Evolutionary conservation across 2,113 vertebrate species (phyloP).

Genomic region (Clarias magur): DNA sequence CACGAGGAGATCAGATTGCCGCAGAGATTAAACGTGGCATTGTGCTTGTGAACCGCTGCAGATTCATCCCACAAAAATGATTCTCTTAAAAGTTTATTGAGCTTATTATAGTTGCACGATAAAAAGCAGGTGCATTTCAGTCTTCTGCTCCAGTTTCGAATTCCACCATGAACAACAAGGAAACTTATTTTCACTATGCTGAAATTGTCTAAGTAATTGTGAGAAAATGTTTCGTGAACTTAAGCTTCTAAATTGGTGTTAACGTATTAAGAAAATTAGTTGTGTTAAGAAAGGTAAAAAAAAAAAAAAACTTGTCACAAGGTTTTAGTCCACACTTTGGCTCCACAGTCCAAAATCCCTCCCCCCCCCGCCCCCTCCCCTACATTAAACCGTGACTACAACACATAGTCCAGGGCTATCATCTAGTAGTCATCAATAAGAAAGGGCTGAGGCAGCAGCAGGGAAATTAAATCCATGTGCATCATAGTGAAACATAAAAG

Average conservation of each 20-base stretch:
- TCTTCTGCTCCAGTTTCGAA: background rate
- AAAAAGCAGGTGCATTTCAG: slow-evolving; percentile 13
- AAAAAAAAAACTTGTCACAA: background rate
- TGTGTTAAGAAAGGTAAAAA: background rate
- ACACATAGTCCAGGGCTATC: slow-evolving; percentile 29
- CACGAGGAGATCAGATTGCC: slow-evolving; percentile 38
- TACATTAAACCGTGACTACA: slow-evolving; percentile 15
- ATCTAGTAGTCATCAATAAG: slow-evolving; percentile 37
- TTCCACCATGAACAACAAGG: background rate
- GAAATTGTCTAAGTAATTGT: background rate
- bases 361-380: no score
- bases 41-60: slow-evolving; percentile 27
- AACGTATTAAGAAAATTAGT: background rate
- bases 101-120: background rate
- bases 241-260: background rate
- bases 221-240: background rate
- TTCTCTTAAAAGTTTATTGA: slow-evolving; percentile 8
- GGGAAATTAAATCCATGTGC: slow-evolving; percentile 48
- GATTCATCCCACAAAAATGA: slow-evolving; percentile 10
- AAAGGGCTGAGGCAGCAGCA: slow-evolving; percentile 43
- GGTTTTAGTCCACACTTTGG: background rate
- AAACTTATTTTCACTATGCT: background rate
- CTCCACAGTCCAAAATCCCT: no score
- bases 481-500: slow-evolving; percentile 36
- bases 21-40: slow-evolving; percentile 37